Evolutionary conservation across 2,797 vertebrate genomes (phyloP).

Genomic region (Parauchenoglanis ngamensis): DNA sequence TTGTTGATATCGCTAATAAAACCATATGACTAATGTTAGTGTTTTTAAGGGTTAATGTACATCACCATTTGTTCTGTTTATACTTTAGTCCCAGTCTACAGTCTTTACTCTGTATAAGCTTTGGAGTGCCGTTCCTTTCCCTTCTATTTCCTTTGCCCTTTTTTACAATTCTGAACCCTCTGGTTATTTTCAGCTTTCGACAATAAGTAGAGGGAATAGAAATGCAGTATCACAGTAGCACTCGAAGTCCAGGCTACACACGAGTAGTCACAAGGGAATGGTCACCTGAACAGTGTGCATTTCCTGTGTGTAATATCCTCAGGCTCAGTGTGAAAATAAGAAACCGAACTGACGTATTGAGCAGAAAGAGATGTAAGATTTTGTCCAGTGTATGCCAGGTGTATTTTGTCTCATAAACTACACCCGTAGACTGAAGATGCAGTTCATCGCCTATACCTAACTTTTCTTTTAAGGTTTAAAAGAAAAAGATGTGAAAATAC

Average conservation of each 20-base stretch:
- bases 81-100: background rate
- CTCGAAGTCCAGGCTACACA: background rate
- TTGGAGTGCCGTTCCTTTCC: background rate
- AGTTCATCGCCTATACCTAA: background rate
- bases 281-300: slow-evolving; percentile 12
- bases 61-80: background rate
- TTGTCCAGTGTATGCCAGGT: background rate
- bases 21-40: background rate
- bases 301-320: slow-evolving; percentile 22
- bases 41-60: background rate
- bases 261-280: background rate
- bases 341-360: background rate
- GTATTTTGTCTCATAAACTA: background rate
- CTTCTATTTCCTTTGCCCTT: background rate
- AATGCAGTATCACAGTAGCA: background rate
- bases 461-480: background rate
- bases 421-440: background rate
- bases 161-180: slow-evolving; percentile 11
- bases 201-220: slow-evolving; percentile 5
- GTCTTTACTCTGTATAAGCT: background rate
- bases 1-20: background rate
- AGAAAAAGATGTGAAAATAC: background rate
- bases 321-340: slow-evolving; percentile 4
- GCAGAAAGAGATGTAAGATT: slow-evolving; percentile 1
- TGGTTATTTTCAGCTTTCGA: slow-evolving; percentile 23